Percentiles rank a stretch among this genome's conserved stretches.
Evolutionary conservation across 2,888 invertebrate genomes (phyloP).

Genomic region (Cryptophagus acutangulus): DNA sequence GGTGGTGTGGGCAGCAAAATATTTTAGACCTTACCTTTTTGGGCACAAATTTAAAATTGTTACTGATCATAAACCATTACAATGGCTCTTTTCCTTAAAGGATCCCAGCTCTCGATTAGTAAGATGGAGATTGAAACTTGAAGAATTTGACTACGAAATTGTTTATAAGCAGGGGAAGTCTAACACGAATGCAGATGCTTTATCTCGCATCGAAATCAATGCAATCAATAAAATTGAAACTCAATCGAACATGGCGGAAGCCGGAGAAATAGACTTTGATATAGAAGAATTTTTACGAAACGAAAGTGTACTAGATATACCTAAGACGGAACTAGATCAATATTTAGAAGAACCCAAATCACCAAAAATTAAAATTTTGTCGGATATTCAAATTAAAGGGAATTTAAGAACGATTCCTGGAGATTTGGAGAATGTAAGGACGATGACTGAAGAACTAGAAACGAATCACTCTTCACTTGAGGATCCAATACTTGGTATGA

Average conservation of each 20-base stretch:
- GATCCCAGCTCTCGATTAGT: slow-evolving; percentile 30
- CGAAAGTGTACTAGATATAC: background rate
- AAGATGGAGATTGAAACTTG: slow-evolving; percentile 32
- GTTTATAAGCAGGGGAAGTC: slow-evolving; percentile 26
- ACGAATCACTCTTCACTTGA: too few species aligned
- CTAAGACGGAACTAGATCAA: slow-evolving; percentile 4
- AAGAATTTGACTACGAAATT: slow-evolving; percentile 33
- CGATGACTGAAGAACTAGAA: too few species aligned
- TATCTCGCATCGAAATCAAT: slow-evolving; percentile 14
- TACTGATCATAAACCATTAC: slow-evolving; percentile 36
- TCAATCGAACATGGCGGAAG: too few species aligned
- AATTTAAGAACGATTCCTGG: too few species aligned
- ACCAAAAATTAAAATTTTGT: slow-evolving; percentile 2
- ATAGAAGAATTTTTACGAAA: slow-evolving; percentile 2
- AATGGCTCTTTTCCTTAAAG: slow-evolving; percentile 26
- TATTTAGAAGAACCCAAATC: slow-evolving; percentile 7
- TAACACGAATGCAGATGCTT: slow-evolving; percentile 23
- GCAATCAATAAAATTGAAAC: too few species aligned
- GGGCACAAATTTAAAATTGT: slow-evolving; percentile 31
- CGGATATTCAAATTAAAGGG: background rate
- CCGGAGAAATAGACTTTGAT: background rate
- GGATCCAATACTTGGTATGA: too few species aligned
- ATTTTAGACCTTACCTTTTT: slow-evolving; percentile 19
- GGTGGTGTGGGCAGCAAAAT: slow-evolving; percentile 22
- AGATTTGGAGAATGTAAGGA: too few species aligned